Percentiles rank a stretch among this genome's conserved stretches.
Conservation (phyloP, 2,113 vertebrate genomes). For the Sphaerodactylus townsendi region DNA sequence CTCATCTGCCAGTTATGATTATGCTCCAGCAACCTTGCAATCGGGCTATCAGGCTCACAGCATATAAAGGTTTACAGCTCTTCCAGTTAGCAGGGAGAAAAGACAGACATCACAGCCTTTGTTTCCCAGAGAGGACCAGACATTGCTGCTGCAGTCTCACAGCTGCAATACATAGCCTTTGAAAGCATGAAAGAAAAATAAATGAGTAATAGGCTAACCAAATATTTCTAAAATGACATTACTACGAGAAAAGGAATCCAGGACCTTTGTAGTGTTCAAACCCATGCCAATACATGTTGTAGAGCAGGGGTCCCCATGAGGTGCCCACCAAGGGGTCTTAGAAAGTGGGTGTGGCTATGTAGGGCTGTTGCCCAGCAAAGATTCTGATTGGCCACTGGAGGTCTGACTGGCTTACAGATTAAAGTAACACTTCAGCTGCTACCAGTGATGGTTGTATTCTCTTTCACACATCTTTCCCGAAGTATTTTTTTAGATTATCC, state of each 20-base stretch:
- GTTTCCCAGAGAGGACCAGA: slow-evolving; percentile 28
- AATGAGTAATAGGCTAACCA: not conserved
- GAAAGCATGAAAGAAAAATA: not conserved
- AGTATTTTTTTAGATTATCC: too few species aligned
- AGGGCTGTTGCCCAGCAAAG: too few species aligned
- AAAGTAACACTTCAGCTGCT: too few species aligned
- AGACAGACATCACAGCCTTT: slow-evolving; percentile 39
- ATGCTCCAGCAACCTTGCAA: slow-evolving; percentile 48
- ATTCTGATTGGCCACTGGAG: too few species aligned
- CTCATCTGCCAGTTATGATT: slow-evolving; percentile 60
- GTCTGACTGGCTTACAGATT: too few species aligned
- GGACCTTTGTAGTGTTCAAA: not conserved
- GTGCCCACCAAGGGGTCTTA: too few species aligned
- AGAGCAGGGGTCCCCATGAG: not conserved
- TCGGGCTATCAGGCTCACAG: slow-evolving; percentile 10
- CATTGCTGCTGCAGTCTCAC: slow-evolving; percentile 24
- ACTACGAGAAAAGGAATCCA: slow-evolving; percentile 1
- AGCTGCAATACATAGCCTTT: not conserved
- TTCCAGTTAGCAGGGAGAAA: not conserved
- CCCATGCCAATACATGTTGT: not conserved
- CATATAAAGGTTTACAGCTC: slow-evolving; percentile 21
- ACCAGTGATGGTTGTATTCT: too few species aligned
- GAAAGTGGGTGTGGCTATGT: too few species aligned
- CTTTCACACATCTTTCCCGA: too few species aligned
- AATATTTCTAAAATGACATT: not conserved